Base-by-base conservation (phyloP, 1,140 invertebrate genomes). In the Piezodorus guildinii region DNA sequence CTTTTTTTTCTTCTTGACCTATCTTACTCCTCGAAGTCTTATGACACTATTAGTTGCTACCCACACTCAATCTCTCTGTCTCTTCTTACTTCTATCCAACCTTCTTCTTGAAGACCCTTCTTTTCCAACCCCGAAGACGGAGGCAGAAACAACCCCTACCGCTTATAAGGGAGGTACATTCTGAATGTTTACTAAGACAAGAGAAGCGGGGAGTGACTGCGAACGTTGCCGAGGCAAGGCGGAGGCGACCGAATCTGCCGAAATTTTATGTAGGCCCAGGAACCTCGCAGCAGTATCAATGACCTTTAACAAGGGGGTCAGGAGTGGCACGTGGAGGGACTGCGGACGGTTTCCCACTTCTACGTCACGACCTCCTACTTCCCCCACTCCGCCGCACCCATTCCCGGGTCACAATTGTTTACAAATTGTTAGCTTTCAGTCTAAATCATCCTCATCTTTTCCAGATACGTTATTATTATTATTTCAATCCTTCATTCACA, bases 221-320 rank as follows among this genome's bases (percentile, higher is more conserved):
- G 25, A 23, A 52, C 14, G 0, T 27, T 23, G 62, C 62, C 62
- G 62, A 63, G 2, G 25, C 12, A n/a, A 39, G 39, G 46, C 62
- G 62, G 51, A 54, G 46, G 56, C 27, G 51, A 30, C 63, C 63
- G 63, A 64, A 51, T 51, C 52, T 58, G 63, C 63, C 63, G 63
- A 64, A 64, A 64, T 27, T 51, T 27, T 49, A 44, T 45, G 62
- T 12, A 21, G 27, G 63, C 44, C 51, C 39, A 19, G 30, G 27
- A 21, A 52, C 54, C 23, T 12, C 23, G 23, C 21, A 5, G 15
- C 23, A 54, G 63, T 44, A 64, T 44, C 63, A 64, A 64, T 43
- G 63, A 64, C 63, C 63, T 64, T 21, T 21, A 17, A 14, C 34
- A 44, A 59, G 52, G n/a, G 39, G 39, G 45, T 59, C 49, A 21